These are phyloP conservation scores for Microctonus brassicae DNA, from an alignment of 2,888 invertebrate genomes.

Conservation along the genomic window DNA sequence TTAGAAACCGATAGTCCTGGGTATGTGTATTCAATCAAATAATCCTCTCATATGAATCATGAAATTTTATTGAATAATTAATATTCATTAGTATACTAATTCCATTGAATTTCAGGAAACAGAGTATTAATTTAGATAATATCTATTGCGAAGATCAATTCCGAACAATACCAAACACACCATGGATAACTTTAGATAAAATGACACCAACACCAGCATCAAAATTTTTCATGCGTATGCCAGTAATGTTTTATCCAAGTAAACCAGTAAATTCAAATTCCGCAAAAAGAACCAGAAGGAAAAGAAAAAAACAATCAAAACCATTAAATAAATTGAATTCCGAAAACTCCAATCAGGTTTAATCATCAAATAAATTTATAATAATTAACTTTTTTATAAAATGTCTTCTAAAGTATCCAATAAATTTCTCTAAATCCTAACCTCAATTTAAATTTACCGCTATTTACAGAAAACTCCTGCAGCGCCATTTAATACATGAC, in stretches of 20 bases:
- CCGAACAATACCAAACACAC: slow-evolving; percentile 45
- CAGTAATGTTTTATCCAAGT: slow-evolving; percentile 52
- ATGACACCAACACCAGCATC: slow-evolving; percentile 49
- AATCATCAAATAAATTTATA: too few relatives aligned
- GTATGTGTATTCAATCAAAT: slow-evolving; percentile 32
- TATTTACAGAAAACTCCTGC: too few relatives aligned
- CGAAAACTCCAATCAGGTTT: too few relatives aligned
- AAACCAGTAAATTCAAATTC: neutral
- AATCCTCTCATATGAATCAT: neutral
- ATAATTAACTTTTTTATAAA: too few relatives aligned
- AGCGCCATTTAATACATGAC: neutral
- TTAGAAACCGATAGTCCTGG: slow-evolving; percentile 45
- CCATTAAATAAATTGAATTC: too few relatives aligned
- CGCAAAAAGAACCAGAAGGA: neutral
- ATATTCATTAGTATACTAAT: too few relatives aligned
- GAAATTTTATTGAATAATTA: neutral
- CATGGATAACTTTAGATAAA: slow-evolving; percentile 57
- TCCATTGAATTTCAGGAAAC: slow-evolving; percentile 48
- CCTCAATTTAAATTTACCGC: too few relatives aligned
- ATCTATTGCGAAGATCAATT: slow-evolving; percentile 43
- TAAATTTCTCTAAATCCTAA: too few relatives aligned
- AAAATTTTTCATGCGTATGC: slow-evolving; percentile 50
- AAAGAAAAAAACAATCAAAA: neutral
- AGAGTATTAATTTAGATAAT: slow-evolving; percentile 50
- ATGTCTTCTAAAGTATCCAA: too few relatives aligned